Evolutionary conservation across 2,888 invertebrate species (phyloP).

Genomic region (Scelioninae gen. 2): DNA sequence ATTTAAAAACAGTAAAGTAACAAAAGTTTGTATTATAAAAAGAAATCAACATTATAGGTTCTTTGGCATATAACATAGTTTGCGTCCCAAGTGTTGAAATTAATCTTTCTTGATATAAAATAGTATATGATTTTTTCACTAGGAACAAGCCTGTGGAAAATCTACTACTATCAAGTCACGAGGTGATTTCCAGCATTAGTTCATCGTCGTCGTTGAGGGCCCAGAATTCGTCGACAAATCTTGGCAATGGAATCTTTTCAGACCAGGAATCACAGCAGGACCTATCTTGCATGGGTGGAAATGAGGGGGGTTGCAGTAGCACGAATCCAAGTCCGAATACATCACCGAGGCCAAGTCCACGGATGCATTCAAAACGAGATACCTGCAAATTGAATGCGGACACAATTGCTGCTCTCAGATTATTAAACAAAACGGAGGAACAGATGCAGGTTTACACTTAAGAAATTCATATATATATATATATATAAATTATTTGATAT

Average conservation of each 20-base stretch:
- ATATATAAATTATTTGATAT: no score
- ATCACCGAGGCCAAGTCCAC: conserved; percentile 77
- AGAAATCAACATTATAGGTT: no score
- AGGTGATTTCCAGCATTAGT: conserved; percentile 81
- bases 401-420: conserved; percentile 61
- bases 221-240: conserved; percentile 70
- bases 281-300: conserved; percentile 62
- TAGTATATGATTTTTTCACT: neutral
- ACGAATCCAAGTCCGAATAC: conserved; percentile 77
- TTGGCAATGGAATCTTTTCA: conserved; percentile 72
- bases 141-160: conserved; percentile 59
- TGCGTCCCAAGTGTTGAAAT: no score
- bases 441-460: conserved; percentile 52
- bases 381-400: conserved; percentile 61
- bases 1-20: no score
- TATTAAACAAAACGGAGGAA: conserved; percentile 55
- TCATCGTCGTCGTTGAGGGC: conserved; percentile 78
- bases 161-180: conserved; percentile 73
- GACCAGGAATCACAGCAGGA: conserved; percentile 76
- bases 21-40: no score
- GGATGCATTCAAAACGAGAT: conserved; percentile 63
- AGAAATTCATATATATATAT: no score
- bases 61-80: no score
- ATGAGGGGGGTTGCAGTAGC: conserved; percentile 69
- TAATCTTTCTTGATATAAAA: no score